Evolutionary conservation across 1,140 invertebrate species (phyloP), one percentile per base, ranked within the genome.

Genomic region (Drosophila lini): DNA sequence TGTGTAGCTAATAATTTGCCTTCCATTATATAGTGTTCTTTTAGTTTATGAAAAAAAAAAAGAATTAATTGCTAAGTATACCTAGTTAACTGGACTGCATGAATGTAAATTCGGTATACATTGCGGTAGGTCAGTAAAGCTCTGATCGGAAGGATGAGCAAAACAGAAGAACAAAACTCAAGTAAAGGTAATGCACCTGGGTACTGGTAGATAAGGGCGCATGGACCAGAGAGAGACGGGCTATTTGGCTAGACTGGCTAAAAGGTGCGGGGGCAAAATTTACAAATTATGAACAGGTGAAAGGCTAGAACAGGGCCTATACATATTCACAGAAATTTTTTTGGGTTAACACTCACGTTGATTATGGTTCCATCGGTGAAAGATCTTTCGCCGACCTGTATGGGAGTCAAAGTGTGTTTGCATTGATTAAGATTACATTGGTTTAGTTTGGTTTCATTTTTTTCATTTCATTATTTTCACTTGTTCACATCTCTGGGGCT

Each of bases 281-380:
- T 13, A 19, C 19, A 34, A 13, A 13, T 22, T 52, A 34, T 19
- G 28, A 52, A 52, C 48, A 52, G 28, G 48, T 19, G n/a, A 16
- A 28, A 52, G 48, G n/a, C 28, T 52, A 52, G 48, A 32, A 16
- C 48, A 19, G 48, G n/a, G 28, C 50, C 31, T 22, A 22, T 34
- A 19, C 31, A 19, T 34, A 4, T 34, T 52, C 28, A 52, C 31
- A 52, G 6, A 13, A 16, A 16, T 32, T 10, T 32, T 50, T 48
- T 10, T 31, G 31, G 31, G n/a, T 15, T 25, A 10, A 34, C 28
- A 34, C 34, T 11, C 10, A 52, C 48, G 16, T 50, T 50, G 16
- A 52, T 52, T 52, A 52, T 52, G 48, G 48, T 1, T 52, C 48
- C 16, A 53, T 53, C 50, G 50, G 31, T 22, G 32, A 53, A 53